Conservation (phyloP, 1,140 invertebrate species). For the Arctopsyche grandis region DNA sequence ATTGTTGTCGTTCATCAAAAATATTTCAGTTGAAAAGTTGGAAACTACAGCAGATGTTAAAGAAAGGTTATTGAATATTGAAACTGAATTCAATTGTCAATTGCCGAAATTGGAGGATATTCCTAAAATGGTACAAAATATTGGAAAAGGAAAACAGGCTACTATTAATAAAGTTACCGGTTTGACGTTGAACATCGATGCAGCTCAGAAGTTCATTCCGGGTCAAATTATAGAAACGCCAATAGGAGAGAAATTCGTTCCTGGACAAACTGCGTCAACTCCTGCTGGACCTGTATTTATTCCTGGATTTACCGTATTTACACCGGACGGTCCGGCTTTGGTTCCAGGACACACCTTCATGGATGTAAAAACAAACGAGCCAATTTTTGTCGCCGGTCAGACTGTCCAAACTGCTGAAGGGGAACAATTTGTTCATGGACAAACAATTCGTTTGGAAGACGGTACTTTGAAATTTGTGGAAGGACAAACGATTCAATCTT, state of each 20-base stretch:
- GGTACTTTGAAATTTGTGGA: slow-evolving; percentile 70
- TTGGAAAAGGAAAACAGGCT: slow-evolving; percentile 69
- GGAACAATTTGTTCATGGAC: slow-evolving; percentile 73
- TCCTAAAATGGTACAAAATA: slow-evolving; percentile 70
- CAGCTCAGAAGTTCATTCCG: slow-evolving; percentile 72
- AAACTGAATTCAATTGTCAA: slow-evolving; percentile 64
- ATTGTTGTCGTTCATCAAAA: slow-evolving; percentile 64
- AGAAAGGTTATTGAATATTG: slow-evolving; percentile 67
- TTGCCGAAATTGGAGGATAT: slow-evolving; percentile 74
- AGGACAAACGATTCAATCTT: slow-evolving; percentile 73
- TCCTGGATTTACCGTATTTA: slow-evolving; percentile 77
- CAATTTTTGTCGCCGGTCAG: slow-evolving; percentile 76
- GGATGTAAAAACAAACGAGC: slow-evolving; percentile 68
- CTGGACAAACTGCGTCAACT: slow-evolving; percentile 78
- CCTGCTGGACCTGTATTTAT: slow-evolving; percentile 74
- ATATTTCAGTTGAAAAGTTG: slow-evolving; percentile 67
- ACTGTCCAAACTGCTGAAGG: slow-evolving; percentile 71
- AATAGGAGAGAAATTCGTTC: slow-evolving; percentile 74
- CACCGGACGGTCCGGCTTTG: slow-evolving; percentile 72
- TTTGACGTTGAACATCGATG: slow-evolving; percentile 72
- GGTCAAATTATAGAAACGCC: slow-evolving; percentile 78
- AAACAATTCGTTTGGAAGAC: slow-evolving; percentile 71
- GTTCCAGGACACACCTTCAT: slow-evolving; percentile 76
- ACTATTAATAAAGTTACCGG: slow-evolving; percentile 72
- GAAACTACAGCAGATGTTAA: slow-evolving; percentile 69